Percentiles rank a stretch among this genome's conserved stretches.
Conservation (phyloP, 2,797 vertebrate genomes). For the Xenops minutus region DNA sequence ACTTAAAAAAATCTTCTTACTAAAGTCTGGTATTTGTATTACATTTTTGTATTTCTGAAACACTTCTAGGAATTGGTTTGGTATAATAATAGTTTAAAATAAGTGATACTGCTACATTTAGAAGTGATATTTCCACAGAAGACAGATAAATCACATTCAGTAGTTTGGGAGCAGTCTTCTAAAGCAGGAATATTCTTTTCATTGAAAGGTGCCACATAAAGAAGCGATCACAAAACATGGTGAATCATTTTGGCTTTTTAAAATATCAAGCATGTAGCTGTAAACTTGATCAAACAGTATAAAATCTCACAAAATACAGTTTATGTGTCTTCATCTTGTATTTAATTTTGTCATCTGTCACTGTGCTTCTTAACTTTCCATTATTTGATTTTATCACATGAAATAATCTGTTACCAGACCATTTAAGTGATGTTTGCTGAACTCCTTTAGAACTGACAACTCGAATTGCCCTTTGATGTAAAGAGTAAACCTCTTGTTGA, state of each 20-base stretch:
- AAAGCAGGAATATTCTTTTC: neutral
- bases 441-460: neutral
- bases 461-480: neutral
- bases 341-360: neutral
- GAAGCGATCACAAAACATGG: neutral
- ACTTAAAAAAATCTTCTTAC: neutral
- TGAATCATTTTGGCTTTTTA: neutral
- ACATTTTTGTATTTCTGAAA: neutral
- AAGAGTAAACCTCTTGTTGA: neutral
- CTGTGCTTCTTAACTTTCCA: accelerated
- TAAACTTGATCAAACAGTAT: neutral
- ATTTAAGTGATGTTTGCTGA: neutral
- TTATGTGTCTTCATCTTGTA: neutral
- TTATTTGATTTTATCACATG: neutral
- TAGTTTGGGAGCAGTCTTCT: neutral
- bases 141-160: neutral
- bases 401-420: neutral
- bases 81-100: neutral
- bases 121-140: neutral
- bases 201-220: neutral
- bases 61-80: neutral
- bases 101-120: neutral
- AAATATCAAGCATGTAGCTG: neutral
- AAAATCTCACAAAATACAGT: neutral
- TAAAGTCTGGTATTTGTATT: neutral